A percentile compares a stretch with the other conserved stretches of the same genome.
Conservation (phyloP, 2,888 invertebrate species). For the Syrista parreyssii region DNA sequence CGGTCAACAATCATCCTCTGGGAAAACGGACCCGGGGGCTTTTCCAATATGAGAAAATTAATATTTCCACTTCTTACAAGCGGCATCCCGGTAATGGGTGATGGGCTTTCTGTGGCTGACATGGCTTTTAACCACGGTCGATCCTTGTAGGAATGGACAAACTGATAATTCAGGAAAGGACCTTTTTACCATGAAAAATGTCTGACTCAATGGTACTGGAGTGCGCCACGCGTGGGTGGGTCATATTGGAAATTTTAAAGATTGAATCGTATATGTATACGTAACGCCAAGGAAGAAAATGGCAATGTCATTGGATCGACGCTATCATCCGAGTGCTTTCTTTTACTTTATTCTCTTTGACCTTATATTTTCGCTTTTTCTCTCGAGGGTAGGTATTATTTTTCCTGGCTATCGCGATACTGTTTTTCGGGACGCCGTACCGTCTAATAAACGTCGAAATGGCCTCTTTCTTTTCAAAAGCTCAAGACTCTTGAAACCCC, state of each 20-base stretch:
- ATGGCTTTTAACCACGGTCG: not conserved
- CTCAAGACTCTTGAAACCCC: not conserved
- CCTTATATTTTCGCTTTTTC: not conserved
- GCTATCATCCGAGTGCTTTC: not conserved
- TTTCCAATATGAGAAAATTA: slow-evolving; percentile 4
- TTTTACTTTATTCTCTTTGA: not conserved
- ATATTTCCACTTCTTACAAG: slow-evolving; percentile 3
- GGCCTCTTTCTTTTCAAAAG: not conserved
- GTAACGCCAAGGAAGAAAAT: not conserved
- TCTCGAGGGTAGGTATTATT: not conserved
- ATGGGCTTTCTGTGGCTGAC: not conserved
- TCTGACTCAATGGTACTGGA: not conserved
- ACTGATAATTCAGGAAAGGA: not conserved
- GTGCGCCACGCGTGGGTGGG: not conserved
- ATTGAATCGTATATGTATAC: not conserved
- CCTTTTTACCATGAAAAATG: no score
- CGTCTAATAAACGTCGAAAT: not conserved
- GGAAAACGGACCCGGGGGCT: not conserved
- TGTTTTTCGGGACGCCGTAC: not conserved
- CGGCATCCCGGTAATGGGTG: not conserved
- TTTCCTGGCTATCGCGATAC: not conserved
- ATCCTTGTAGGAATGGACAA: not conserved
- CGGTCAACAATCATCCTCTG: slow-evolving; percentile 3
- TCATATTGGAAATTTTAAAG: not conserved
- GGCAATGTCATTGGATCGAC: not conserved